Conservation (phyloP, 2,888 invertebrate genomes). For the Cheilosia grossa region DNA sequence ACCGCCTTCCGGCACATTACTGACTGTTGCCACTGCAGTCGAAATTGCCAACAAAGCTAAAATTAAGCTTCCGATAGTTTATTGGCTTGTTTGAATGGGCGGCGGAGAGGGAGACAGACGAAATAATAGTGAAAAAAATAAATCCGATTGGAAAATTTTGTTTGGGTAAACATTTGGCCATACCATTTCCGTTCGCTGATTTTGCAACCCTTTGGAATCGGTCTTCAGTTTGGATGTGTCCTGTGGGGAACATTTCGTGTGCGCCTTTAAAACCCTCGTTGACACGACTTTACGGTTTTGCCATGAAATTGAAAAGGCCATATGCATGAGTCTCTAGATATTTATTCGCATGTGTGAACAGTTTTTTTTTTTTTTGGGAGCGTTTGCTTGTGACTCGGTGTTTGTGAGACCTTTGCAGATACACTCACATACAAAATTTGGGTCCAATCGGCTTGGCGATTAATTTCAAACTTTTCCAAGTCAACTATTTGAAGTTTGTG, state of each 20-base stretch:
- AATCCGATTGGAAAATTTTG: neutral
- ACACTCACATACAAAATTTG: no score
- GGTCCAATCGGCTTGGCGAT: no score
- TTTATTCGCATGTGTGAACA: neutral
- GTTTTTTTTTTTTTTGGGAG: neutral
- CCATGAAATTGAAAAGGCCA: slow-evolving; percentile 6
- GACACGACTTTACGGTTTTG: slow-evolving; percentile 1
- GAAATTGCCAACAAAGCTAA: slow-evolving; percentile 3
- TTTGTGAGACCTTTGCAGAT: neutral
- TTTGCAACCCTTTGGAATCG: neutral
- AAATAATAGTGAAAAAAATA: neutral
- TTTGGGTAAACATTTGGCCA: slow-evolving; percentile 1
- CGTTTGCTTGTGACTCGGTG: neutral
- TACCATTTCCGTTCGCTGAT: neutral
- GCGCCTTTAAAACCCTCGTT: slow-evolving; percentile 2
- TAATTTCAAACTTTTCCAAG: no score
- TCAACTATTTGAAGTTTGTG: no score
- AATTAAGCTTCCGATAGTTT: slow-evolving; percentile 2
- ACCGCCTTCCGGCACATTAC: neutral
- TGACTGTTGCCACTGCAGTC: neutral
- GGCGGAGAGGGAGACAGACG: neutral
- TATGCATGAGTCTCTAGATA: neutral
- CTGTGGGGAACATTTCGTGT: neutral
- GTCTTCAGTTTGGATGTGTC: neutral
- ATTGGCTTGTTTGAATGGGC: neutral